A percentile compares a stretch with the other conserved stretches of the same genome.
Conservation (phyloP, 1,140 invertebrate species). For the Drosophila grimshawi region DNA sequence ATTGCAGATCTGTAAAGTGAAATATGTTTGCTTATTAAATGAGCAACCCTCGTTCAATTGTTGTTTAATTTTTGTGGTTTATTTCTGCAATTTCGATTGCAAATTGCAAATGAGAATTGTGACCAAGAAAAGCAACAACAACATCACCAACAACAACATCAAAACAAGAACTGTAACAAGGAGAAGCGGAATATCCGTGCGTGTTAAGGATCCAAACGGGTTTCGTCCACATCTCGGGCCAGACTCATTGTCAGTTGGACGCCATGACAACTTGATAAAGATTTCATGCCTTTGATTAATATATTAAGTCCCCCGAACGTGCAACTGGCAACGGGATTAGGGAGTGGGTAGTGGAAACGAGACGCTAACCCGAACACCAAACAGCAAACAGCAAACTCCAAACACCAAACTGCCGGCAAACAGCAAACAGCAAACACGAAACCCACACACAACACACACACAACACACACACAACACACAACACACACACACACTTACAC, state of each 20-base stretch:
- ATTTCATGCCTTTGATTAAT: conserved; percentile 83
- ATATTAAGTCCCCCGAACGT: conserved; percentile 63
- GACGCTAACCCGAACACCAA: conserved; percentile 39
- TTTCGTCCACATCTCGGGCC: conserved; percentile 42
- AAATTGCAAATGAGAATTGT: conserved; percentile 66
- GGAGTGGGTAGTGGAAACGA: background rate
- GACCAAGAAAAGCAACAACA: conserved; percentile 10
- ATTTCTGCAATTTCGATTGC: conserved; percentile 61
- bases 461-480: too few relatives aligned
- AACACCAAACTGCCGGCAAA: conserved; percentile 37
- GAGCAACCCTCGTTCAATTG: conserved; percentile 23
- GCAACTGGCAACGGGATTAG: background rate
- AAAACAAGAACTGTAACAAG: conserved; percentile 2
- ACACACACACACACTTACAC: background rate
- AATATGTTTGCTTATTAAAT: background rate
- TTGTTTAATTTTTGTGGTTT: conserved; percentile 20
- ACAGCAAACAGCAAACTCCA: conserved; percentile 10
- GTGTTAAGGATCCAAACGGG: conserved; percentile 80
- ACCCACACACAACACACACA: conserved; percentile 49
- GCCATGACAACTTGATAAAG: conserved; percentile 80
- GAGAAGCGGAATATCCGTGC: conserved; percentile 34
- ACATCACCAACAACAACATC: background rate
- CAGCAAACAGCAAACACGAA: conserved; percentile 36
- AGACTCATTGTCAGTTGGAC: conserved; percentile 51
- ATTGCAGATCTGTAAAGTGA: background rate